These are phyloP conservation scores for Muraenolepis orangiensis DNA, from an alignment of 2,797 vertebrate species.

Conservation along the genomic window DNA sequence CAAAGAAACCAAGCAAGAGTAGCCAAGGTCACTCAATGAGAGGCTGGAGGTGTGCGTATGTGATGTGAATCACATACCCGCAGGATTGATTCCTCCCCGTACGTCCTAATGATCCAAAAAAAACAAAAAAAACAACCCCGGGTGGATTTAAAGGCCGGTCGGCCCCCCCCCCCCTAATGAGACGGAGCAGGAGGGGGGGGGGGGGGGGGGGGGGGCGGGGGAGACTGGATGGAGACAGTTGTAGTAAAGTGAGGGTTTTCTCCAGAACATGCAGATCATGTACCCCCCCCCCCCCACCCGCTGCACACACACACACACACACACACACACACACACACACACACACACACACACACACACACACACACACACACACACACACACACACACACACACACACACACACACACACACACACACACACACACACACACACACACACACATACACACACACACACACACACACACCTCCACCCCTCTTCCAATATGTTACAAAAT, in stretches of 20 bases:
- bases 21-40: constrained; percentile 70
- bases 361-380: no score
- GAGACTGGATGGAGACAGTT: constrained; percentile 55
- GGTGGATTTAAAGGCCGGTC: constrained; percentile 65
- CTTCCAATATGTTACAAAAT: no score
- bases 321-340: no score
- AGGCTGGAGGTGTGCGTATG: constrained; percentile 59
- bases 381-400: no score
- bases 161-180: constrained; percentile 55
- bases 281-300: no score
- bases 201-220: neutral
- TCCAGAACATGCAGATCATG: constrained; percentile 70
- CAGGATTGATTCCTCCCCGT: constrained; percentile 67
- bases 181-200: constrained; percentile 50
- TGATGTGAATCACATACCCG: constrained; percentile 66
- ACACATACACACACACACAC: no score
- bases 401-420: no score
- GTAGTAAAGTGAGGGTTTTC: constrained; percentile 47
- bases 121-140: no score
- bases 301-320: no score
- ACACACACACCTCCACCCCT: no score
- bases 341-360: no score
- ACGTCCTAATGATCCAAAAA: constrained; percentile 72
- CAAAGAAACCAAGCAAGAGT: constrained; percentile 21
- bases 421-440: no score